These are phyloP conservation scores for Sceloporus tristichus DNA, from an alignment of 2,113 vertebrate genomes.

Conservation along the genomic window DNA sequence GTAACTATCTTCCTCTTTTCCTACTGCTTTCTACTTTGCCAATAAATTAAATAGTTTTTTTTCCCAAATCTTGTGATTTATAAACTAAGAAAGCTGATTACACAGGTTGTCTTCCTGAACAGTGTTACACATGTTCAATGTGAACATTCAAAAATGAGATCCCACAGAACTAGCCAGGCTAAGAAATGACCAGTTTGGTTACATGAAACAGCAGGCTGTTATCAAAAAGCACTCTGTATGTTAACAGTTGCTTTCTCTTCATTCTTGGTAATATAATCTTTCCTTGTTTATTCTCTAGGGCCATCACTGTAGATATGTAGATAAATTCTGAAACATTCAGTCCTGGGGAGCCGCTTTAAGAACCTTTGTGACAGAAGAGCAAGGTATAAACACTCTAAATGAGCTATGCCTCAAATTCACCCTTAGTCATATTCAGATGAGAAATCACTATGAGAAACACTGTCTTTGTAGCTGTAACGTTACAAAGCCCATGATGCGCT, in stretches of 20 bases:
- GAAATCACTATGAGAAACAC: background rate
- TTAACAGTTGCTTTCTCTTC: constrained; percentile 3
- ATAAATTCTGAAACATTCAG: background rate
- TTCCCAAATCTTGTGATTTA: background rate
- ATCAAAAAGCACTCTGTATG: background rate
- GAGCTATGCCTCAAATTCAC: background rate
- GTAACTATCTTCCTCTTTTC: too few relatives aligned
- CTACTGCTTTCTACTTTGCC: too few relatives aligned
- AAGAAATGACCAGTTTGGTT: background rate
- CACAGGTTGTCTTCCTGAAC: background rate
- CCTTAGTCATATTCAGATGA: background rate
- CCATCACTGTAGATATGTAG: background rate
- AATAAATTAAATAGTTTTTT: background rate
- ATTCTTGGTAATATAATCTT: background rate
- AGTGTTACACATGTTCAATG: background rate
- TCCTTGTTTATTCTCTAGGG: background rate
- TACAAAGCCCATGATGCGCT: background rate
- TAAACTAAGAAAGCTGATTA: background rate
- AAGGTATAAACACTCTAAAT: too few relatives aligned
- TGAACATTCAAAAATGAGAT: background rate
- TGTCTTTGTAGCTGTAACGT: background rate
- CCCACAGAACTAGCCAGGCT: background rate
- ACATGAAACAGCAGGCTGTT: background rate
- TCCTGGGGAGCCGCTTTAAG: background rate
- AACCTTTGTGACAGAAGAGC: too few relatives aligned